Conservation (phyloP, 1,140 invertebrate genomes). For the Cydia fagiglandana region DNA sequence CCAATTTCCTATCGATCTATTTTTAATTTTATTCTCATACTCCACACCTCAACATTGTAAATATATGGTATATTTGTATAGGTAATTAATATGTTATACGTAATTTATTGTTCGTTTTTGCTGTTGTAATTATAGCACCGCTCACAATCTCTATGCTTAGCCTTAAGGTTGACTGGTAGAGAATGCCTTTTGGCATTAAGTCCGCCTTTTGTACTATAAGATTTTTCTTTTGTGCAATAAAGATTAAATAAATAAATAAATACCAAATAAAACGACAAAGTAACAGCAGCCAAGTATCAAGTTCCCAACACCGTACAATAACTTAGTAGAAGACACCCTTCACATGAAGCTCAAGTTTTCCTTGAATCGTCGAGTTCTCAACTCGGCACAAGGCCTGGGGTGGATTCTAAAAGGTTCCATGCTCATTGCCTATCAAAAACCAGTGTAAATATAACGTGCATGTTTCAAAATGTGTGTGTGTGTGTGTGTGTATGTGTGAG, state of each 20-base stretch:
- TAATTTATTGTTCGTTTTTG: too few species aligned
- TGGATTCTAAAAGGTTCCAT: background rate
- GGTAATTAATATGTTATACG: too few species aligned
- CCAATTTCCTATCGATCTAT: background rate
- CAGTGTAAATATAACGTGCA: background rate
- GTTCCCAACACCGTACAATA: conserved; percentile 13
- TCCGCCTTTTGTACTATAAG: too few species aligned
- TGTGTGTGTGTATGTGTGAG: too few species aligned
- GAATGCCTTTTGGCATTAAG: too few species aligned
- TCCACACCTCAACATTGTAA: background rate
- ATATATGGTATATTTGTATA: too few species aligned
- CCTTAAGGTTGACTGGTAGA: too few species aligned
- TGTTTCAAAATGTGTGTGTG: too few species aligned
- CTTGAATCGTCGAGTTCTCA: conserved; percentile 9
- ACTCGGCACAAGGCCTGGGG: background rate
- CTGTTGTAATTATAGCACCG: too few species aligned
- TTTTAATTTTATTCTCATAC: background rate
- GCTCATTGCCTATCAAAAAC: background rate
- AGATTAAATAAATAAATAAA: too few species aligned
- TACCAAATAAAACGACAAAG: conserved; percentile 8
- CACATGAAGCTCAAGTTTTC: conserved; percentile 11
- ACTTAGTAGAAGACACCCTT: conserved; percentile 10
- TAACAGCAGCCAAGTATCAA: conserved; percentile 17
- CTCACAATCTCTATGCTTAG: too few species aligned
- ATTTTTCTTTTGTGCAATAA: too few species aligned